These are phyloP conservation scores for Cephalophus harveyi DNA, from an alignment of 2,113 vertebrate genomes.

Conservation along the genomic window DNA sequence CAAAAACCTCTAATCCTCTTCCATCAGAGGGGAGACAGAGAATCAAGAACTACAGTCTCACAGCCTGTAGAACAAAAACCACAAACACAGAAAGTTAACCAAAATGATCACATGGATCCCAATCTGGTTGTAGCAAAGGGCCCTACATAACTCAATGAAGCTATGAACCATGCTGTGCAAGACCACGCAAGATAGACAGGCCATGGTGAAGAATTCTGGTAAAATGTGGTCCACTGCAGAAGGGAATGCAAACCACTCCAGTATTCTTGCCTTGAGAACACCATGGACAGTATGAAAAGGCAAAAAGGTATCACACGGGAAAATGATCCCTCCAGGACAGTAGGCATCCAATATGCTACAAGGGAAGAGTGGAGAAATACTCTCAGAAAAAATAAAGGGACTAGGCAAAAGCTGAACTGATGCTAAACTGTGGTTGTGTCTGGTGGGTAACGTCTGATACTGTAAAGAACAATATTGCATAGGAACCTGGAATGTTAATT, in stretches of 20 bases:
- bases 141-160: not conserved
- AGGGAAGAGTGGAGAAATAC: not conserved
- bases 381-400: not conserved
- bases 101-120: not conserved
- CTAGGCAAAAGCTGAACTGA: not conserved
- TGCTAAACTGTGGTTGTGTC: accelerated
- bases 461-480: not conserved
- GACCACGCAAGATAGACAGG: not conserved
- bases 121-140: not conserved
- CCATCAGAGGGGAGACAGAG: not conserved
- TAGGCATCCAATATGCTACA: not conserved
- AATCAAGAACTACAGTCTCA: not conserved
- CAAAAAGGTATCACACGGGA: not conserved
- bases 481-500: not conserved
- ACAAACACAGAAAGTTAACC: not conserved
- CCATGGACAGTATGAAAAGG: not conserved
- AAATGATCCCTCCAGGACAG: not conserved
- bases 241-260: not conserved
- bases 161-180: not conserved
- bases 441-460: not conserved
- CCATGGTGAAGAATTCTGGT: not conserved
- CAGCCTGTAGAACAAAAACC: not conserved
- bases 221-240: not conserved
- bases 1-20: not conserved
- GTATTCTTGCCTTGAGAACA: not conserved